Conservation (phyloP, 2,888 invertebrate species). For the Dryadula phaetusa region DNA sequence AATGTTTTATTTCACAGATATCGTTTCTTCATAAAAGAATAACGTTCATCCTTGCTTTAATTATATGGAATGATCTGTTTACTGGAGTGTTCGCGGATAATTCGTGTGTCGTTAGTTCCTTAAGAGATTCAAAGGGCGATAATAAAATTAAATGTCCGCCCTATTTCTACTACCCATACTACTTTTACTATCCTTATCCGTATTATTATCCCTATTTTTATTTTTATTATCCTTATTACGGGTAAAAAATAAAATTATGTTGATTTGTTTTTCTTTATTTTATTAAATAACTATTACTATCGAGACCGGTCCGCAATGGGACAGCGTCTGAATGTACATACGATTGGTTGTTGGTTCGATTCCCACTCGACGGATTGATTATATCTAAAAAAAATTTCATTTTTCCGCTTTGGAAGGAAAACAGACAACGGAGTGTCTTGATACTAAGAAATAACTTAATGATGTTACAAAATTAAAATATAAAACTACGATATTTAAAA, state of each 20-base stretch:
- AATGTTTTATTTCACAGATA: background rate
- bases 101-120: constrained; percentile 8
- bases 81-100: background rate
- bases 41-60: background rate
- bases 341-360: too few relatives aligned
- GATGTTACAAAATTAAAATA: too few relatives aligned
- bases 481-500: too few relatives aligned
- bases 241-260: background rate
- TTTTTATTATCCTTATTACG: constrained; percentile 48
- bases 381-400: too few relatives aligned
- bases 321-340: too few relatives aligned
- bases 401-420: too few relatives aligned
- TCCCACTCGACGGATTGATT: too few relatives aligned
- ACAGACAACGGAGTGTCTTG: too few relatives aligned
- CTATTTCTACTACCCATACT: constrained; percentile 25
- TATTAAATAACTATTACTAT: background rate
- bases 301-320: background rate
- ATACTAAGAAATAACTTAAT: too few relatives aligned
- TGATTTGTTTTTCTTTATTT: background rate
- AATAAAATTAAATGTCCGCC: constrained; percentile 18
- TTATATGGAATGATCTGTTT: background rate
- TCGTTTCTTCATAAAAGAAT: background rate
- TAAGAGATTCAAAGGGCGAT: constrained; percentile 2
- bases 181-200: constrained; percentile 1
- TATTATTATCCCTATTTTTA: constrained; percentile 45